Evolutionary conservation across 30 jellyfish, hydroid and myxozoan genomes (phyloP).

Genomic region (Hydractinia echinata): DNA sequence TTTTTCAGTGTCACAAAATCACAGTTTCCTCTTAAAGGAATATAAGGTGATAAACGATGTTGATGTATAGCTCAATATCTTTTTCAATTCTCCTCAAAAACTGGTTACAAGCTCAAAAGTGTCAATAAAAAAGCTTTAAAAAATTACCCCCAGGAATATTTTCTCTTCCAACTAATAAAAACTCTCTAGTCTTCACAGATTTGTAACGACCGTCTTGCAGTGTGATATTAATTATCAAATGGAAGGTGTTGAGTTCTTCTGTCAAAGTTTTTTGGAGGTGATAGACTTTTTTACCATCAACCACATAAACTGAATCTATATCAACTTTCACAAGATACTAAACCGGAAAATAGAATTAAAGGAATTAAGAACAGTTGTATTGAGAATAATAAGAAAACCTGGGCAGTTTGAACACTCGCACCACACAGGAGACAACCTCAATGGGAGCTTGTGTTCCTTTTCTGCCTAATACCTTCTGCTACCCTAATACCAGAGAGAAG

Average conservation of each 20-base stretch:
- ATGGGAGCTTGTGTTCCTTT: no score
- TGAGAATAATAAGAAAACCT: no score
- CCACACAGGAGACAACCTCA: no score
- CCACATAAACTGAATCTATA: constrained; percentile 17
- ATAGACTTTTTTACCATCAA: background rate
- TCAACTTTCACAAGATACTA: constrained; percentile 16
- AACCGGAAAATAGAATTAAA: background rate
- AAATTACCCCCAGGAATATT: constrained; percentile 12
- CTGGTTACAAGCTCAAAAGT: background rate
- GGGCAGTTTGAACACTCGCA: no score
- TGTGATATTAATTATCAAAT: background rate
- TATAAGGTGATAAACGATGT: no score
- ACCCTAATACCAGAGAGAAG: no score
- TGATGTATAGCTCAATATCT: no score
- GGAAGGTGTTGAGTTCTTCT: constrained; percentile 6
- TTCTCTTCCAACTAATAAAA: constrained; percentile 17
- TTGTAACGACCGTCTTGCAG: constrained; percentile 13
- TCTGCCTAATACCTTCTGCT: no score
- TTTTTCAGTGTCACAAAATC: no score
- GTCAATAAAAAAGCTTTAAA: background rate
- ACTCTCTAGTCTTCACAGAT: constrained; percentile 7
- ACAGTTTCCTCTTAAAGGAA: no score
- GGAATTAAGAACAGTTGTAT: background rate
- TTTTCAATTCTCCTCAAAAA: no score
- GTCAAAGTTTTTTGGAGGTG: constrained; percentile 5